Conservation (phyloP, 2,113 vertebrate species). For the Psophia crepitans region DNA sequence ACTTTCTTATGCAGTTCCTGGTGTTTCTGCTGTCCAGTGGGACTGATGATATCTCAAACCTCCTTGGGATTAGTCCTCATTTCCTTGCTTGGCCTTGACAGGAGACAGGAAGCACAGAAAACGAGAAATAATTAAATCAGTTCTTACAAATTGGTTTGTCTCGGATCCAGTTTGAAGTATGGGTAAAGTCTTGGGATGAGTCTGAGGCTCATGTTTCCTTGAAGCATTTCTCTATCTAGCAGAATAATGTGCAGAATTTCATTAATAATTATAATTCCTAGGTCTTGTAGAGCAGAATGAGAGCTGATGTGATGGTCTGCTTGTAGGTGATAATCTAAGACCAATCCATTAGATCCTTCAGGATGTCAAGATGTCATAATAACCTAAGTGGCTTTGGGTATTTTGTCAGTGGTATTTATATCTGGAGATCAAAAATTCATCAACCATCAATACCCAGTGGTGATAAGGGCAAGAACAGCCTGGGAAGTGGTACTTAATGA, state of each 20-base stretch:
- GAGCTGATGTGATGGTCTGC: not conserved
- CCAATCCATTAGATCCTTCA: not conserved
- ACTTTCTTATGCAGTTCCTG: not conserved
- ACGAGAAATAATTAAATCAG: constrained; percentile 25
- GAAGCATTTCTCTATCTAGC: not conserved
- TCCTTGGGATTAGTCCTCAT: constrained; percentile 5
- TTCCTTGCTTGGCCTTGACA: not conserved
- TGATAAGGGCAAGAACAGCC: not conserved
- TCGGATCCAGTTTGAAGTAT: not conserved
- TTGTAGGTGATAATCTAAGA: not conserved
- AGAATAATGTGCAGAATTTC: not conserved
- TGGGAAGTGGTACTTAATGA: not conserved
- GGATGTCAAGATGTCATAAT: not conserved
- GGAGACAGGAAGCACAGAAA: not conserved
- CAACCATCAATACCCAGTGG: not conserved
- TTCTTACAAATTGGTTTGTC: not conserved
- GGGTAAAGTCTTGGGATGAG: not conserved
- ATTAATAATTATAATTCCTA: not conserved
- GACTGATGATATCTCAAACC: not conserved
- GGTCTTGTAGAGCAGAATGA: not conserved
- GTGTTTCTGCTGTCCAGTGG: not conserved
- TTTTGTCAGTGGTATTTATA: not conserved
- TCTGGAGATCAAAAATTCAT: not conserved
- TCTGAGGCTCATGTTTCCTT: not conserved
- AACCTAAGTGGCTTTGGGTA: not conserved